Evolutionary conservation across 2,113 vertebrate species (phyloP), one percentile per base, ranked within the genome.

Genomic region (Nestor notabilis): DNA sequence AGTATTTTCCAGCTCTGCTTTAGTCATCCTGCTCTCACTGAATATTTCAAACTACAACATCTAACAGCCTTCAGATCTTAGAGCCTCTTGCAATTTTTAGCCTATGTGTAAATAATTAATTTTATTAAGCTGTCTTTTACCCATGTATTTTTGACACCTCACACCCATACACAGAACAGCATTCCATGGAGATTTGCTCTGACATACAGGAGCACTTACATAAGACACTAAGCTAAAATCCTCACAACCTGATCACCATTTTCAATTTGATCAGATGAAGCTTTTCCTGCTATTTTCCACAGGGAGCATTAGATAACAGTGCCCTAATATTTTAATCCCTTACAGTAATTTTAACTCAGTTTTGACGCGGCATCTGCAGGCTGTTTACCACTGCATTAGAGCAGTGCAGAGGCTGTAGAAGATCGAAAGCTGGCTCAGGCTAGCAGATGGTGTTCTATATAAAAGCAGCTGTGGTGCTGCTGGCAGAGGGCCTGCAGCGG

Each of bases 1-100:
- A 97, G 97, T 97, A 98, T 98, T 98, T 98, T 98, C 98, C 98
- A 98, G 94, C 97, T 96, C 94, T 90, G 97, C 94, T 96, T 98
- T 98, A 98, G 97, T 98, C 98, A 98, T 92, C 97, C 86, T 92
- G 75, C 93, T 97, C 98, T 98, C 96, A 83, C 94, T 97, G 94
- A 96, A 86, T 96, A 98, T 96, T 97, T 98, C 93, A 94, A 71
- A 89, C 65, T n/a, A 72, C 90, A 72, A 95, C 44, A 37, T 66
- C 74, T n/a, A 95, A 86, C 77, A 90, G 70, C 79, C 64, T 80
- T 91, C 44, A 79, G 86, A 83, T 84, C 92, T 49, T 95, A 96
- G 89, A 83, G 75, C 63, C 71, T 86, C 95, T 74, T 5, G 7
- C 33, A 49, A 49, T 87, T 96, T 94, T 87, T 66, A 95, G 65